phyloP scores from a whole-genome alignment of 2,113 vertebrate genomes.

The Willisornis vidua region DNA sequence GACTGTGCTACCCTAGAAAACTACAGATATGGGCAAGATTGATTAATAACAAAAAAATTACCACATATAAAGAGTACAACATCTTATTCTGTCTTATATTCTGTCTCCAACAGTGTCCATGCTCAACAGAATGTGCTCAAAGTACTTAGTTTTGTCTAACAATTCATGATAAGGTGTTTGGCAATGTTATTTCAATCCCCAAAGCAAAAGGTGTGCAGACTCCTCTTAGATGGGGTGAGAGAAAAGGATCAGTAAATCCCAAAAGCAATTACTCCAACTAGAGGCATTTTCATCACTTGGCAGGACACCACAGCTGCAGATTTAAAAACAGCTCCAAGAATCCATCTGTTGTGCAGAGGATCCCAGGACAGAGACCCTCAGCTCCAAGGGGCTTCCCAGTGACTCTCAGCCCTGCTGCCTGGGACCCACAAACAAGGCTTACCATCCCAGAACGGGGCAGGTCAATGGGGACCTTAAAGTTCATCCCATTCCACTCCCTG shows the following conservation, averaged over 20 bases:
- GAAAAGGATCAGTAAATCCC: neutral
- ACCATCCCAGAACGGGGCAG: neutral
- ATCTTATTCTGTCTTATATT: neutral
- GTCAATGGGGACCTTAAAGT: neutral
- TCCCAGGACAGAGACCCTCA: neutral
- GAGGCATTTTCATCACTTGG: neutral
- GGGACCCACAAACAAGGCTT: neutral
- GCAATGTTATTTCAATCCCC: neutral
- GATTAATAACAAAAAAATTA: neutral
- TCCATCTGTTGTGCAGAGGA: neutral
- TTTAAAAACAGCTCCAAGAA: neutral
- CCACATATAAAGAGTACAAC: neutral
- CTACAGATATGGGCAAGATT: neutral
- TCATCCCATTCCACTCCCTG: neutral
- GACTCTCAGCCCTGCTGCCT: neutral
- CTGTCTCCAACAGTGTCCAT: neutral
- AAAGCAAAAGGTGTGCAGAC: neutral
- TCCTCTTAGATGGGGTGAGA: neutral
- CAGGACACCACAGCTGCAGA: neutral
- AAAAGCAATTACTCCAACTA: neutral
- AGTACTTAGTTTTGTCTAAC: neutral
- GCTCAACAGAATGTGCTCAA: neutral
- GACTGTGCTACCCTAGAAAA: neutral
- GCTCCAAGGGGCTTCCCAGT: neutral
- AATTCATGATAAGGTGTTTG: neutral